A percentile compares a stretch with the other conserved stretches of the same genome.
phyloP scores from a whole-genome alignment of 2,797 vertebrate genomes.

The Urophycis tenuis region DNA sequence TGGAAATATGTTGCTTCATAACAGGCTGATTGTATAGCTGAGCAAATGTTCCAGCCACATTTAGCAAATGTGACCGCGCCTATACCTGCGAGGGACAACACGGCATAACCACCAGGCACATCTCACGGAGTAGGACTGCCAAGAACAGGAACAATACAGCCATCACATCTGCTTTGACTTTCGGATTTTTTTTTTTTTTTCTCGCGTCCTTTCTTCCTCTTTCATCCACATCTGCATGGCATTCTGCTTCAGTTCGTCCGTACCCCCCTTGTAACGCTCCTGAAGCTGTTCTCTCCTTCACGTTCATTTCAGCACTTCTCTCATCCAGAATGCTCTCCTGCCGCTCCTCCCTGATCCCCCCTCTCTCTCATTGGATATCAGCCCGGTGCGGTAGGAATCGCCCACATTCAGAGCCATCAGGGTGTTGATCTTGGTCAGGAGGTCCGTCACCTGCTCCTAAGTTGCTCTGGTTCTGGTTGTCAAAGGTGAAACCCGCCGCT shows the following conservation, averaged over 20 bases:
- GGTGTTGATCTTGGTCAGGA: conserved; percentile 55
- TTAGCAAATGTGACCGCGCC: no score
- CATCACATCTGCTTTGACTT: neutral
- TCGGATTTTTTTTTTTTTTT: conserved; percentile 42
- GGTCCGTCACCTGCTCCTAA: conserved; percentile 34
- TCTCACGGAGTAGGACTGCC: no score
- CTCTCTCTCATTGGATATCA: conserved; percentile 48
- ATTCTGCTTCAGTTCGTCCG: conserved; percentile 32
- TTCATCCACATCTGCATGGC: conserved; percentile 40
- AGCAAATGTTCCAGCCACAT: no score
- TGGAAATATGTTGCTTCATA: no score
- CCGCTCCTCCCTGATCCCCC: conserved; percentile 29
- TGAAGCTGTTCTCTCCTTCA: conserved; percentile 22
- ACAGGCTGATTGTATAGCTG: no score
- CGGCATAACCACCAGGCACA: no score
- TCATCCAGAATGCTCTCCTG: conserved; percentile 43
- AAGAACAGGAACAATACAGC: no score
- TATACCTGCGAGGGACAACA: no score
- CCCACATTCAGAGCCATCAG: conserved; percentile 58
- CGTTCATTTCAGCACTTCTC: conserved; percentile 25
- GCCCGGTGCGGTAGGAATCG: neutral
- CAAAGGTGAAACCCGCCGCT: conserved; percentile 56
- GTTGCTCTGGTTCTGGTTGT: conserved; percentile 48
- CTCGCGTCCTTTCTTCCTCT: conserved; percentile 43
- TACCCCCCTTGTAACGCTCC: neutral